Evolutionary conservation across 2,888 invertebrate genomes (phyloP), one percentile per base, ranked within the genome.

Genomic region (Coenonympha glycerion): DNA sequence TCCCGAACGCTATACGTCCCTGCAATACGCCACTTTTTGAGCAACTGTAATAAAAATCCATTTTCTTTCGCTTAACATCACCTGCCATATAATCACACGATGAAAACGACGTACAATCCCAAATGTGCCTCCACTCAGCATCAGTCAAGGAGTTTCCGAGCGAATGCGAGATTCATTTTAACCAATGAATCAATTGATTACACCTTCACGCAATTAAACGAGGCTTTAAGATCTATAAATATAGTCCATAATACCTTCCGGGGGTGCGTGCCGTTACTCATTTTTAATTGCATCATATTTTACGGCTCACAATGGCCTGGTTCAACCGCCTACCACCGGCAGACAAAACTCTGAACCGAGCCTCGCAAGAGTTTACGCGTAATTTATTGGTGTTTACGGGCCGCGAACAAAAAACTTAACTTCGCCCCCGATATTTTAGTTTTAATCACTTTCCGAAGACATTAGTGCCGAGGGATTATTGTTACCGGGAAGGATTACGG

Each of bases 361-460:
- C 59, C 77, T 78, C 72, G 75, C 67, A 67, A 67, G 68, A 70
- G 62, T 71, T 73, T 61, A 58, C 60, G 61, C 49, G 50, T 58
- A 57, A 63, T 62, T 62, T 60, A 62, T 56, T 9, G 36, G 18
- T 54, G 51, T 55, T 55, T 52, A 31, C 33, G 44, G n/a, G n/a
- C n/a, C n/a, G 40, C 42, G 33, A 18, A 41, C 53, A 50, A 49
- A 52, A 50, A 55, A 55, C 34, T 49, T 55, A 30, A 44, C n/a
- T n/a, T n/a, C n/a, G 30, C 33, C 52, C 47, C 47, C 37, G 39
- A 47, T 31, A 53, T 39, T 39, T n/a, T 47, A 53, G 42, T 47
- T 55, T 55, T 53, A 55, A 55, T 55, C 53, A 53, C 55, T 55
- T 55, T 50, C 21, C 49, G 41, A 55, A 55, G 53, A 41, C 46